These are phyloP conservation scores for Margarornis squamiger DNA, from an alignment of 2,797 vertebrate species.

Conservation along the genomic window DNA sequence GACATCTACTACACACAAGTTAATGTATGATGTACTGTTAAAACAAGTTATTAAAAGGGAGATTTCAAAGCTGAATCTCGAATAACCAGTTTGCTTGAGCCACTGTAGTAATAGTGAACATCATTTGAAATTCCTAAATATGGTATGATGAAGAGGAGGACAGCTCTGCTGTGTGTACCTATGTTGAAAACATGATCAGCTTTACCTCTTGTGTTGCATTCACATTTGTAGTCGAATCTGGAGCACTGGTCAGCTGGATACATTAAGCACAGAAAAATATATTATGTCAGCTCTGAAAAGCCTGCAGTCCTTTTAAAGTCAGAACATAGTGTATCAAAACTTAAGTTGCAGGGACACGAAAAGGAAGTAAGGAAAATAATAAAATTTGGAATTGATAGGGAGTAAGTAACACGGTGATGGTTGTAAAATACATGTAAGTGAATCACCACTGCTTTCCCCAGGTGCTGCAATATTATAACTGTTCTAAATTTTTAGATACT, in stretches of 20 bases:
- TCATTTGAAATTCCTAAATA: not conserved
- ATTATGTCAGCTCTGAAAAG: not conserved
- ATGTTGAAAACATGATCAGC: not conserved
- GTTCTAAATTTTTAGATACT: not conserved
- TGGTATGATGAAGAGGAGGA: fast-evolving
- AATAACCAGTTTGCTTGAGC: not conserved
- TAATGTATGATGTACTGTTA: not conserved
- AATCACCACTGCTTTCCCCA: not conserved
- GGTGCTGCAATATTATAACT: not conserved
- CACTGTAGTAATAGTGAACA: not conserved
- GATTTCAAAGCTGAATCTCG: not conserved
- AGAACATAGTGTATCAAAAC: not conserved
- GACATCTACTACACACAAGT: not conserved
- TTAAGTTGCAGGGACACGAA: not conserved
- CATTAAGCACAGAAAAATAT: fast-evolving
- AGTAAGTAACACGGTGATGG: not conserved
- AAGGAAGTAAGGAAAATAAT: not conserved
- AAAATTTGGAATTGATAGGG: not conserved
- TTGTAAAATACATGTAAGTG: not conserved
- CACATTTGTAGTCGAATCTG: not conserved
- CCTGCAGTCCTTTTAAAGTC: not conserved
- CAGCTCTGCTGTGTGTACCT: not conserved
- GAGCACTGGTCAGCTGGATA: not conserved
- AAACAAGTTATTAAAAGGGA: not conserved
- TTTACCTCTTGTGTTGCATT: not conserved